Percentiles rank a stretch among this genome's conserved stretches.
Conservation (phyloP, 2,888 invertebrate species). For the Busseola fusca region DNA sequence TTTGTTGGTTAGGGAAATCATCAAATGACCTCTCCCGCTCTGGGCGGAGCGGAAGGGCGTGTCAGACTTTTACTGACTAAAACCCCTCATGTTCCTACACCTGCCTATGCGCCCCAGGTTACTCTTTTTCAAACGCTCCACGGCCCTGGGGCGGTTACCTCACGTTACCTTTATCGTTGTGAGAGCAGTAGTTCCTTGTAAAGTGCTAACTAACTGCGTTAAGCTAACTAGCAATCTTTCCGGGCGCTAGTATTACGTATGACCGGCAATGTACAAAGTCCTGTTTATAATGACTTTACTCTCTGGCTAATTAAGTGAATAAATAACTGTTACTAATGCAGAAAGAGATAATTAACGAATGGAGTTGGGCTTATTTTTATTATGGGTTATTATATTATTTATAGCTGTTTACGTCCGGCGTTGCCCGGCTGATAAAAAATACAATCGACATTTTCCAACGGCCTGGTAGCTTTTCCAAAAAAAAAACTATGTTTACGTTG, state of each 20-base stretch:
- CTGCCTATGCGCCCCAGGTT: no score
- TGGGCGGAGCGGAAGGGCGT: no score
- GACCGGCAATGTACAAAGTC: conserved; percentile 16
- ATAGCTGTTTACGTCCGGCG: neutral
- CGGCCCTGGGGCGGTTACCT: no score
- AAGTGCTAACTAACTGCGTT: neutral
- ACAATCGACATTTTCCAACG: neutral
- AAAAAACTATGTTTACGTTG: no score
- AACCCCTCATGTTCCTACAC: no score
- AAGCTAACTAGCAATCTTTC: neutral
- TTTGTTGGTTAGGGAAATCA: no score
- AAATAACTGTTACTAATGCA: conserved; percentile 20
- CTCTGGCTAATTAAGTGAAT: conserved; percentile 30
- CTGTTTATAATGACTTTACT: conserved; percentile 22
- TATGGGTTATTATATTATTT: neutral
- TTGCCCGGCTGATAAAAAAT: neutral
- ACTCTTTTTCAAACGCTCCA: no score
- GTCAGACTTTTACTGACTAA: no score
- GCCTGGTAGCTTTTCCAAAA: neutral
- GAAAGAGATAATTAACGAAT: neutral
- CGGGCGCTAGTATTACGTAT: conserved; percentile 11
- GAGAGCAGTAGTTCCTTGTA: neutral
- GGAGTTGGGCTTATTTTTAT: neutral
- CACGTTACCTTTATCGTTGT: no score
- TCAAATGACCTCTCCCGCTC: no score